Evolutionary conservation across 2,797 vertebrate genomes (phyloP).

Genomic region (Peromyscus eremicus): DNA sequence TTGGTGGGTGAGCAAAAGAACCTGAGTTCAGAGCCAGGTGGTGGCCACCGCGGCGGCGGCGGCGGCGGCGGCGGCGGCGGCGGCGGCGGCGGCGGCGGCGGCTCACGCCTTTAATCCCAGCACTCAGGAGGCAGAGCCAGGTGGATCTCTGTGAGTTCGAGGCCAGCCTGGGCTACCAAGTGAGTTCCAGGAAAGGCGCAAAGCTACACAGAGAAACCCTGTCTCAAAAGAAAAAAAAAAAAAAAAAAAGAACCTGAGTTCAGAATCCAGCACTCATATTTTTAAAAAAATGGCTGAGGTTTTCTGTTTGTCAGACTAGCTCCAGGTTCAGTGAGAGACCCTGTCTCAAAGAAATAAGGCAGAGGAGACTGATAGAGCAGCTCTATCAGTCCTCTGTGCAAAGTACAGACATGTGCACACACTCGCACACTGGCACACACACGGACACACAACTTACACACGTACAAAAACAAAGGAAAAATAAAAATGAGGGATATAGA

Average conservation of each 20-base stretch:
- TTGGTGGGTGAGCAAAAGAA: background rate
- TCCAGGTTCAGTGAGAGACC: background rate
- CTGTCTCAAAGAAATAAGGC: background rate
- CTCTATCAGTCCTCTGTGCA: background rate
- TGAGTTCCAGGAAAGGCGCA: too few species aligned
- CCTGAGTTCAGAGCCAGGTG: too few species aligned
- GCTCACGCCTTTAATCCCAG: too few species aligned
- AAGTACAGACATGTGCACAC: background rate
- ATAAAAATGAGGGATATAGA: background rate
- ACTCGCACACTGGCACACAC: background rate
- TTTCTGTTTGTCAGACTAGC: background rate
- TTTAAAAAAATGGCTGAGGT: background rate
- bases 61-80: too few species aligned
- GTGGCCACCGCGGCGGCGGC: too few species aligned
- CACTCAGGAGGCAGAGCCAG: too few species aligned
- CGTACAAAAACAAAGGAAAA: background rate
- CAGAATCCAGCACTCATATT: background rate
- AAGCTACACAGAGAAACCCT: too few species aligned
- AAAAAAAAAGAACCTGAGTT: too few species aligned
- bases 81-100: too few species aligned
- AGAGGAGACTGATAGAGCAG: background rate
- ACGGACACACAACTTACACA: background rate
- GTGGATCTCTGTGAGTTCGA: too few species aligned
- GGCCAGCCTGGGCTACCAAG: too few species aligned
- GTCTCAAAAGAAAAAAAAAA: too few species aligned